These are phyloP conservation scores for Hylaeus anthracinus DNA, from an alignment of 1,140 invertebrate species.

Conservation along the genomic window DNA sequence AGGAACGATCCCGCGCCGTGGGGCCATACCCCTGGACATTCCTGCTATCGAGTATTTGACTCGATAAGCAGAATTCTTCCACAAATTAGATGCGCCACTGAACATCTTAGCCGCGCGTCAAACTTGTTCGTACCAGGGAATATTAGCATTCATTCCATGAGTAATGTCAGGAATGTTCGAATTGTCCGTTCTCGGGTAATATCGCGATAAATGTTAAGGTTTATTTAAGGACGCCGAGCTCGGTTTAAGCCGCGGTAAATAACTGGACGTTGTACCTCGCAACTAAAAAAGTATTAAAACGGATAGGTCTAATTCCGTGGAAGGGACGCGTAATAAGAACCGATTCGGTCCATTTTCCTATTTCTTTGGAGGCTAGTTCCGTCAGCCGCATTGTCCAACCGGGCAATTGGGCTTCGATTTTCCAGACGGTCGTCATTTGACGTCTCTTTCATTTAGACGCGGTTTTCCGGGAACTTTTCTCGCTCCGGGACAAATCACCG, in stretches of 20 bases:
- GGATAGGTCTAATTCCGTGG: neutral
- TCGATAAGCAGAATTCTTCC: conserved; percentile 36
- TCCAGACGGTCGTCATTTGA: conserved; percentile 24
- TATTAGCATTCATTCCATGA: neutral
- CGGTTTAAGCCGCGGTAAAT: too few species aligned
- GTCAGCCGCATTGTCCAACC: conserved; percentile 12
- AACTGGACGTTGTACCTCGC: too few species aligned
- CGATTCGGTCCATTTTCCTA: conserved; percentile 3
- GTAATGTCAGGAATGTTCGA: conserved; percentile 32
- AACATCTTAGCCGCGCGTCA: neutral
- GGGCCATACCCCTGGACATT: too few species aligned
- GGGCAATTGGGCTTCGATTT: conserved; percentile 33
- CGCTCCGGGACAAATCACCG: conserved; percentile 31
- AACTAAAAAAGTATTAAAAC: too few species aligned
- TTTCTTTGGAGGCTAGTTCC: neutral
- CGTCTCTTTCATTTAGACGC: conserved; percentile 11
- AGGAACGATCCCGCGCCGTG: too few species aligned
- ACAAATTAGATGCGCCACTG: conserved; percentile 14
- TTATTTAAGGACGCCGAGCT: too few species aligned
- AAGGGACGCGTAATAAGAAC: conserved; percentile 5
- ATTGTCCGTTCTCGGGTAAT: neutral
- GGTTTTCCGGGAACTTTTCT: conserved; percentile 13
- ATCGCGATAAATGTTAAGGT: conserved; percentile 12
- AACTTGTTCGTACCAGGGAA: conserved; percentile 25
- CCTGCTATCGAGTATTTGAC: neutral